A percentile compares a stretch with the other conserved stretches of the same genome.
Conservation (phyloP, 1,140 invertebrate species). For the Bombus polaris region DNA sequence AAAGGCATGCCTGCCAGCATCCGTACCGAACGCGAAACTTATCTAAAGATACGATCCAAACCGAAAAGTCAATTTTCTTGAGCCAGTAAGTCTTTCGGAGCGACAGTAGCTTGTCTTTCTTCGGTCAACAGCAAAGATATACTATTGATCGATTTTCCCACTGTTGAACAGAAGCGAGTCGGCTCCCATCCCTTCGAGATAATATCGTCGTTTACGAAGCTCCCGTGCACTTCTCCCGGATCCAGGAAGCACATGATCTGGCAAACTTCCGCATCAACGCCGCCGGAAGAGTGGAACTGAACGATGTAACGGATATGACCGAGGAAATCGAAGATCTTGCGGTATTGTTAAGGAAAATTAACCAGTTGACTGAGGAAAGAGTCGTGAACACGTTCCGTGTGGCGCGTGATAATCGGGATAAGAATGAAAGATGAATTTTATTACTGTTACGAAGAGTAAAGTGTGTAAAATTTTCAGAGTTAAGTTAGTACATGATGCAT, state of each 20-base stretch:
- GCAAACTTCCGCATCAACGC: conserved; percentile 18
- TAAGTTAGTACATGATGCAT: too few species aligned
- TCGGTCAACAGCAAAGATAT: conserved; percentile 5
- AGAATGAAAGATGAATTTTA: too few species aligned
- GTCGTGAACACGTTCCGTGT: too few species aligned
- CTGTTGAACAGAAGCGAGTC: conserved; percentile 1
- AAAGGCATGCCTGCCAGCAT: not conserved
- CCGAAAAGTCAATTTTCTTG: conserved; percentile 4
- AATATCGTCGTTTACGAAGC: conserved; percentile 17
- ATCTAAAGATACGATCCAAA: not conserved
- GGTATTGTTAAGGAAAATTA: not conserved
- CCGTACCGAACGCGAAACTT: not conserved
- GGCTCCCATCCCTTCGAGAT: not conserved
- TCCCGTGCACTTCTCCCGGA: not conserved
- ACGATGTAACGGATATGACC: not conserved
- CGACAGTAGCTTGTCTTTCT: not conserved
- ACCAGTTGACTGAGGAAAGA: not conserved
- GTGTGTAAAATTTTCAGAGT: too few species aligned
- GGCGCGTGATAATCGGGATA: too few species aligned
- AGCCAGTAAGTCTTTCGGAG: not conserved
- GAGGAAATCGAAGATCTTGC: not conserved
- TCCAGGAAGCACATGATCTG: conserved; percentile 5
- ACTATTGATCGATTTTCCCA: not conserved
- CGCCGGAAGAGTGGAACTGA: not conserved
- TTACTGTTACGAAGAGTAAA: too few species aligned